Base-by-base conservation (phyloP, 2,888 invertebrate species). In the Tupiocoris notatus region DNA sequence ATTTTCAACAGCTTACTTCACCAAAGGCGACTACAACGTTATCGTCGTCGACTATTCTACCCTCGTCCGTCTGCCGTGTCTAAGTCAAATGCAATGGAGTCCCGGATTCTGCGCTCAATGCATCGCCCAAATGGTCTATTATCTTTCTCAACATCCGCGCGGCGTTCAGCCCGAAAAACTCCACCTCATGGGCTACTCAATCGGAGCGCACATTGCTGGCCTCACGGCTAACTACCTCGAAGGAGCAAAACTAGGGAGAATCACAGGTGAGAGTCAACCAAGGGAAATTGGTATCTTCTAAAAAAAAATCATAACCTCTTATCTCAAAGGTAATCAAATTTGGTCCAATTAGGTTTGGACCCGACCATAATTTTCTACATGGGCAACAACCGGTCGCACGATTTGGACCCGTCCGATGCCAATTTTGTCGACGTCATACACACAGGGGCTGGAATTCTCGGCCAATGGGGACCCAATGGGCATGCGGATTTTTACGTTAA, bases 401-500 rank as follows among this genome's bases (percentile, higher is more conserved):
- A 94, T 82, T 84, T 94, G 83, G 94, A 94, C 84, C 87, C 89
- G 68, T 88, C 90, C 0, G 94, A 94, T 82, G 94, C 94, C 0
- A 88, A 91, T 81, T 94, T 94, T 82, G 93, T 94, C 63, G 94
- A 94, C 83, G 89, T 91, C 76, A 83, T 94, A 23, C 94, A 94
- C 83, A 94, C 94, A 0, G 94, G 93, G 0, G 94, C 94, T 0
- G 94, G 94, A 0, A 92, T 94, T 79, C 86, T 94, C 23, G 94
- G 94, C 0, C 94, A 94, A 82, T 94, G 94, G 93, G 93, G 94
- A 1, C 93, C 93, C 0, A 93, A 91, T 79, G 94, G 94, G 0
- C 94, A 94, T 82, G 94, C 92, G 0, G 94, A 94, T 83, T 94
- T 93, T 84, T 94, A 94, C 83, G 92, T 94, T 66, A 94, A 94